Conservation (phyloP, 2,888 invertebrate species). For the Peribatodes rhomboidaria region DNA sequence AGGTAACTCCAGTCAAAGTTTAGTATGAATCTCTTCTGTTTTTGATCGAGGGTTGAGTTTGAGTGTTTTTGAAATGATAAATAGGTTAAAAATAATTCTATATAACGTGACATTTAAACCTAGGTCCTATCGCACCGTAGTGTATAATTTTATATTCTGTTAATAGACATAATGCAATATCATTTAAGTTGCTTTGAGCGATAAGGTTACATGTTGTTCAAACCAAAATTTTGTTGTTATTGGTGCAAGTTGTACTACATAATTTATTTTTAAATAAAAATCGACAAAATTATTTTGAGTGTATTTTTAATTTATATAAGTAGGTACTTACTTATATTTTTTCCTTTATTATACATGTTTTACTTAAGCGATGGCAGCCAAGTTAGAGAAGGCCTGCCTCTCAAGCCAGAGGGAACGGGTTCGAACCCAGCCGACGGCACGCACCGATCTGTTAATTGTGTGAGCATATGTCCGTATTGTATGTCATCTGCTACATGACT, state of each 20-base stretch:
- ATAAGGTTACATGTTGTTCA: constrained; percentile 80
- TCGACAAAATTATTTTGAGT: constrained; percentile 58
- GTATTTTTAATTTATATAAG: constrained; percentile 45
- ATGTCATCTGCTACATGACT: too few relatives aligned
- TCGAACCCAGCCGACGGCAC: too few relatives aligned
- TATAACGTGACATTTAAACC: constrained; percentile 56
- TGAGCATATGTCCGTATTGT: too few relatives aligned
- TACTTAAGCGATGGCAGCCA: too few relatives aligned
- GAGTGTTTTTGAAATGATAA: constrained; percentile 51
- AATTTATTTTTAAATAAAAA: constrained; percentile 87
- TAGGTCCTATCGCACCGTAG: constrained; percentile 68
- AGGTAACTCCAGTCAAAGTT: constrained; percentile 21
- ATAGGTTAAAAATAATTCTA: constrained; percentile 44
- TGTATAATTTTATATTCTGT: constrained; percentile 68
- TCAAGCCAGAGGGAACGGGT: too few relatives aligned
- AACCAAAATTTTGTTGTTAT: constrained; percentile 86
- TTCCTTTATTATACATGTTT: too few relatives aligned
- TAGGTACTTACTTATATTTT: too few relatives aligned
- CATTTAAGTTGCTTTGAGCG: constrained; percentile 76
- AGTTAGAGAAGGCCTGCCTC: too few relatives aligned
- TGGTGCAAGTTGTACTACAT: constrained; percentile 84
- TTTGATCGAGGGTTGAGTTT: constrained; percentile 44
- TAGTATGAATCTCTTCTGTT: constrained; percentile 67
- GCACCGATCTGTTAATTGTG: too few relatives aligned
- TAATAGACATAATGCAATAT: constrained; percentile 61